Percentiles rank a stretch among this genome's conserved stretches.
phyloP scores from a whole-genome alignment of 2,113 vertebrate genomes.

The Serinus canaria region DNA sequence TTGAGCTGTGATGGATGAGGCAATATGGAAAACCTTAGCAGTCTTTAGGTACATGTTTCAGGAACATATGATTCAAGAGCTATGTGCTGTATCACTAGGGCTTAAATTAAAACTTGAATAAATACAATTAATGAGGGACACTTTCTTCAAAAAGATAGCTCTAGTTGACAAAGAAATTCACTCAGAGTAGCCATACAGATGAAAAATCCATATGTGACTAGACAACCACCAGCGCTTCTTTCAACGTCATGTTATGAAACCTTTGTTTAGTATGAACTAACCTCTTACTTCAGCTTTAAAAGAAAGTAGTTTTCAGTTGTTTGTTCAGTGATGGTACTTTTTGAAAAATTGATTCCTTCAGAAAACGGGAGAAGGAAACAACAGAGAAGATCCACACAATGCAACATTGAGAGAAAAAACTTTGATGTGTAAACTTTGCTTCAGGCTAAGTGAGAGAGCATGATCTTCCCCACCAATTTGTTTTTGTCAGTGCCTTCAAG shows the following conservation, averaged over 20 bases:
- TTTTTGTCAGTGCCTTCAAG: neutral
- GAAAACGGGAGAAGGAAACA: neutral
- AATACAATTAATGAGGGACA: neutral
- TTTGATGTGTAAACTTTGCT: neutral
- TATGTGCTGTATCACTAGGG: neutral
- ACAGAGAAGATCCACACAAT: neutral
- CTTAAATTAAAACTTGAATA: neutral
- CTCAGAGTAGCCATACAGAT: neutral
- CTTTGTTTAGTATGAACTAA: neutral
- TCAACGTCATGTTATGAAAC: neutral
- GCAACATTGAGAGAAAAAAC: neutral
- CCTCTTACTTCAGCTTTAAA: neutral
- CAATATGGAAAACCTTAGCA: constrained; percentile 60
- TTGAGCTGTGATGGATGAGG: constrained; percentile 36
- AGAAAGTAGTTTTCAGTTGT: neutral
- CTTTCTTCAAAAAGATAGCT: neutral
- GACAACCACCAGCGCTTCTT: neutral
- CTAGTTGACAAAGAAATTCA: neutral
- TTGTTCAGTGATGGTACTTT: neutral
- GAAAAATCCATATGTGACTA: neutral
- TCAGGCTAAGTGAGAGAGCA: neutral
- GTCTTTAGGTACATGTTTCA: constrained; percentile 48
- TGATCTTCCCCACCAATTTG: neutral
- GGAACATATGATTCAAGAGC: constrained; percentile 24
- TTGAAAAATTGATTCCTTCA: neutral